phyloP scores from a whole-genome alignment of 2,113 vertebrate genomes.

The Phyllostomus hastatus region DNA sequence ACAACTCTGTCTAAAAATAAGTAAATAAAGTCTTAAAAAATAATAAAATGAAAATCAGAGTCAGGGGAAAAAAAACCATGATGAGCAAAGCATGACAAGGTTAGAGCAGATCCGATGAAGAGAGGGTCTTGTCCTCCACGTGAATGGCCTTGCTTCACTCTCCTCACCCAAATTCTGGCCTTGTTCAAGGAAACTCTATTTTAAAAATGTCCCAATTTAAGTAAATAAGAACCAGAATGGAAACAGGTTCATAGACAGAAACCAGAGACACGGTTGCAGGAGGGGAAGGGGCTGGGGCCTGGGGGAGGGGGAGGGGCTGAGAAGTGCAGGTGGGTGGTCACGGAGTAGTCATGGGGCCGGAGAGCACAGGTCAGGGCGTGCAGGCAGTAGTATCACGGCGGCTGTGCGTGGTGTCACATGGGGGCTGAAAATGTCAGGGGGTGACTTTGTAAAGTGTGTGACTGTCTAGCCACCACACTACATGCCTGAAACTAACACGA shows the following conservation, averaged over 20 bases:
- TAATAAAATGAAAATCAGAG: neutral
- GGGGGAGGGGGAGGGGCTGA: neutral
- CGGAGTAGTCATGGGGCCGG: too few relatives aligned
- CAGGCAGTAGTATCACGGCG: too few relatives aligned
- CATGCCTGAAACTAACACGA: neutral
- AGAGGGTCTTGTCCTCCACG: neutral
- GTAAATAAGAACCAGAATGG: neutral
- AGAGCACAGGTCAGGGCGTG: too few relatives aligned
- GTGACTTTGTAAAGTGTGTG: neutral
- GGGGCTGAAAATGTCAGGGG: neutral
- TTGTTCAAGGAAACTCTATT: conserved; percentile 1
- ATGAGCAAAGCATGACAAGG: neutral
- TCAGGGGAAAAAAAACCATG: neutral
- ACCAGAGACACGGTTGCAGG: neutral
- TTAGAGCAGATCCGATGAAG: neutral
- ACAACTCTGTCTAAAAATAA: too few relatives aligned
- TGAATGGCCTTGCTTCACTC: neutral
- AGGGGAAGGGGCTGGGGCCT: neutral
- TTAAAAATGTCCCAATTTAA: neutral
- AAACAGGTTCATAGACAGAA: neutral
- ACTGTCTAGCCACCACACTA: neutral
- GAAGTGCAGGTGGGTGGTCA: too few relatives aligned
- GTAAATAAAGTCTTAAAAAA: too few relatives aligned
- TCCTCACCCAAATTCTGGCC: neutral
- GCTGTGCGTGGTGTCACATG: neutral